A percentile compares a stretch with the other conserved stretches of the same genome.
Conservation (phyloP, 2,797 vertebrate species). For the Podarcis lilfordi region DNA sequence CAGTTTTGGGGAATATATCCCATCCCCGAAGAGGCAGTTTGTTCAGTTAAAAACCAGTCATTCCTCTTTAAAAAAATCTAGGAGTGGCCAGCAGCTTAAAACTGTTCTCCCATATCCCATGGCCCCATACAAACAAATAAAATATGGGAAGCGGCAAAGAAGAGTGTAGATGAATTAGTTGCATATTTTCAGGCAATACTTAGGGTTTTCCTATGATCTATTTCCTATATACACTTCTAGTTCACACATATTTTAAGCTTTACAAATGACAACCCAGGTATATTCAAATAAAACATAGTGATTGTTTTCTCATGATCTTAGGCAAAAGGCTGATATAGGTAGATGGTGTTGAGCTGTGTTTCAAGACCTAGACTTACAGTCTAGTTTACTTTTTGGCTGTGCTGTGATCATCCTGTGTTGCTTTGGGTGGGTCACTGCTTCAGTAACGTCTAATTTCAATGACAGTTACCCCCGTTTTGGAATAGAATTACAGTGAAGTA, state of each 20-base stretch:
- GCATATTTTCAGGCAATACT: not conserved
- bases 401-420: not conserved
- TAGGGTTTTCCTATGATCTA: not conserved
- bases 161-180: not conserved
- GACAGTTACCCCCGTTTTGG: not conserved
- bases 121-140: not conserved
- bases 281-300: not conserved
- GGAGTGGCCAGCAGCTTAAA: not conserved
- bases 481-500: not conserved
- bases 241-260: not conserved
- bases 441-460: not conserved
- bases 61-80: fast-evolving
- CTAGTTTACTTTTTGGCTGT: not conserved
- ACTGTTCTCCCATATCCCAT: not conserved
- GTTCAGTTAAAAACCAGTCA: not conserved
- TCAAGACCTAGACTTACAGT: not conserved
- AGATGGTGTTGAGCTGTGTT: not conserved
- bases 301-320: not conserved
- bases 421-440: not conserved
- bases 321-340: too few relatives aligned
- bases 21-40: not conserved
- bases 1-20: slow-evolving; percentile 24
- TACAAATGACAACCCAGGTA: not conserved
- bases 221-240: not conserved
- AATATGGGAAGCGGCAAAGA: not conserved